Conservation (phyloP, 2,888 invertebrate species). For the Heliconius charithonia region DNA sequence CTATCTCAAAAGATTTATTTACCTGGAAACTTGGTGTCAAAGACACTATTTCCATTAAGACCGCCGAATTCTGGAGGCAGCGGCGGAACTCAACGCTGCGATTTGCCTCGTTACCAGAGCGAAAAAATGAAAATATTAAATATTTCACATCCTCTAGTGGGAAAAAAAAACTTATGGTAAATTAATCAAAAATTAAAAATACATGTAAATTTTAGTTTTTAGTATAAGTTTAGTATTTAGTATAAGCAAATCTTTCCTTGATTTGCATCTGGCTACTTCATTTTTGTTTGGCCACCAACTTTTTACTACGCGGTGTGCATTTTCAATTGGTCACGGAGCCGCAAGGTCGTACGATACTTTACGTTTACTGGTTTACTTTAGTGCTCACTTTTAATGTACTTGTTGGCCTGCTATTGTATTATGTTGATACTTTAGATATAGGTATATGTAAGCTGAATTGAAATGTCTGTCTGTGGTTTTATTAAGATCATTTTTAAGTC, state of each 20-base stretch:
- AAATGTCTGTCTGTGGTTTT: background rate
- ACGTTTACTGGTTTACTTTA: conserved; percentile 40
- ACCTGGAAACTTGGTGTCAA: no score
- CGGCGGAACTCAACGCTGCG: no score
- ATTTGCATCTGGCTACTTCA: background rate
- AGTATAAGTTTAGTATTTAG: no score
- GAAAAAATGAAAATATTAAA: no score
- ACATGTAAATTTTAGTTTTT: no score
- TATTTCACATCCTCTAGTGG: no score
- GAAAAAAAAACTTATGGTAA: no score
- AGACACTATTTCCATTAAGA: no score
- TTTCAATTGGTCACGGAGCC: conserved; percentile 61
- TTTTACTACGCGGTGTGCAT: conserved; percentile 61
- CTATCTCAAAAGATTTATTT: no score
- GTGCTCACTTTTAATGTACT: conserved; percentile 40
- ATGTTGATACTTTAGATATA: background rate
- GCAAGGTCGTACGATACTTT: conserved; percentile 62
- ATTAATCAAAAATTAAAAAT: no score
- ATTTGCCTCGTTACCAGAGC: no score
- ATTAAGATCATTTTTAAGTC: background rate
- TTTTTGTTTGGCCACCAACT: conserved; percentile 49
- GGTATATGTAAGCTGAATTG: background rate
- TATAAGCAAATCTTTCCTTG: conserved; percentile 1
- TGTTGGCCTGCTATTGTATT: conserved; percentile 3
- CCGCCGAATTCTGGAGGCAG: no score